Percentiles rank a stretch among this genome's conserved stretches.
phyloP scores from a whole-genome alignment of 2,888 invertebrate genomes.

The Epicampocera succincta region DNA sequence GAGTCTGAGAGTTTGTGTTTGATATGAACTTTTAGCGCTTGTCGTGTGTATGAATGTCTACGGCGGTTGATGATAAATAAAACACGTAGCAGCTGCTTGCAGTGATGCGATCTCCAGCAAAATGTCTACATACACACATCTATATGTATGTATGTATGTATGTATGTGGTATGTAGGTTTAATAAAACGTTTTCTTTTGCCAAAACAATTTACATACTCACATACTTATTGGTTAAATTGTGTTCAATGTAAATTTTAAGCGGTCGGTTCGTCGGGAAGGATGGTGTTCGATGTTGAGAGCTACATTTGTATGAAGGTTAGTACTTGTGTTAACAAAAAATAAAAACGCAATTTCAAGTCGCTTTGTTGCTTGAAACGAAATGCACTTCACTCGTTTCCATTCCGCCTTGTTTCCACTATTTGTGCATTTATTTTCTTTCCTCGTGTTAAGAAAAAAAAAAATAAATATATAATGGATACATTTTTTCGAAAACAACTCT shows the following conservation, averaged over 20 bases:
- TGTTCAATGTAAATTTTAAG: too few relatives aligned
- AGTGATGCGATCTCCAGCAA: not conserved
- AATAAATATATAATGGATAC: slow-evolving; percentile 7
- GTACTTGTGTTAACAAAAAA: too few relatives aligned
- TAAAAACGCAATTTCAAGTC: slow-evolving; percentile 27
- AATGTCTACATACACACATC: too few relatives aligned
- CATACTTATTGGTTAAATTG: too few relatives aligned
- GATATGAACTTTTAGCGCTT: too few relatives aligned
- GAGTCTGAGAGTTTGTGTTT: too few relatives aligned
- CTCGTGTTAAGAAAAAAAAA: not conserved
- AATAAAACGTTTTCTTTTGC: too few relatives aligned
- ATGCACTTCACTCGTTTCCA: slow-evolving; percentile 39
- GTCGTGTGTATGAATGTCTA: not conserved
- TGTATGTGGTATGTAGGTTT: too few relatives aligned
- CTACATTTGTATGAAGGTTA: not conserved
- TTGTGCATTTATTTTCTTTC: slow-evolving; percentile 2
- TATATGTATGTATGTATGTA: too few relatives aligned
- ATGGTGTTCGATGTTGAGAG: slow-evolving; percentile 12
- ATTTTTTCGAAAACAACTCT: slow-evolving; percentile 6
- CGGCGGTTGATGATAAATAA: not conserved
- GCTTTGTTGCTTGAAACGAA: slow-evolving; percentile 27
- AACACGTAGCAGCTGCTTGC: not conserved
- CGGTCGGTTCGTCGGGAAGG: not conserved
- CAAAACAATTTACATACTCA: too few relatives aligned
- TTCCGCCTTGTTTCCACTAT: slow-evolving; percentile 21